These are phyloP conservation scores for Griposia aprilina DNA, from an alignment of 2,888 invertebrate species.

Conservation along the genomic window DNA sequence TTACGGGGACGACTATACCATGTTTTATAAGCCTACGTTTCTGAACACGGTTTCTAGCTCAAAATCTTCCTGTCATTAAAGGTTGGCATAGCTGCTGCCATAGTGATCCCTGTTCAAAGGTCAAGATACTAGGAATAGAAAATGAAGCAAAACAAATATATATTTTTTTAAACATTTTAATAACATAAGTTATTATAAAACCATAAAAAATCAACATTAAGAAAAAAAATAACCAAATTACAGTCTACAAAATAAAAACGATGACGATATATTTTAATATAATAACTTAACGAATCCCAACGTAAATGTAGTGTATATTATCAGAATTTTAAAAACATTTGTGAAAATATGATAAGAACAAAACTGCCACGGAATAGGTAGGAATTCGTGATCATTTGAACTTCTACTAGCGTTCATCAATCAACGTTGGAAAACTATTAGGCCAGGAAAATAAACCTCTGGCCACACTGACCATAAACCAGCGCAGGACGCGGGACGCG, in stretches of 20 bases:
- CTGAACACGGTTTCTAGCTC: no score
- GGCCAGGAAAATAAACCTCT: background rate
- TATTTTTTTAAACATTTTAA: background rate
- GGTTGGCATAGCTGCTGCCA: background rate
- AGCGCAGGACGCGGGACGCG: background rate
- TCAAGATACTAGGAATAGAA: background rate
- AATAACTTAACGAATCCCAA: background rate
- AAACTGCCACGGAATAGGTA: background rate
- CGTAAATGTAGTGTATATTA: background rate
- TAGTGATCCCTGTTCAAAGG: background rate
- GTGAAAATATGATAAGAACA: background rate
- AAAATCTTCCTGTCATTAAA: background rate
- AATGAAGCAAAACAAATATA: slow-evolving; percentile 5
- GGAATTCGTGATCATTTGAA: background rate
- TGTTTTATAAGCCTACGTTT: no score
- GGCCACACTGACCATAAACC: no score
- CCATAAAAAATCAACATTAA: background rate
- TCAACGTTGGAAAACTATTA: background rate
- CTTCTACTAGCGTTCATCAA: background rate
- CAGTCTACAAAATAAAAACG: background rate
- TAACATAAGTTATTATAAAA: background rate
- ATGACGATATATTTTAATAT: no score
- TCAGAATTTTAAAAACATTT: background rate
- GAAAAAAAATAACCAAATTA: background rate
- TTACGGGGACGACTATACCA: no score